Evolutionary conservation across 2,888 invertebrate species (phyloP).

Genomic region (Zygothrica quintamaculata): DNA sequence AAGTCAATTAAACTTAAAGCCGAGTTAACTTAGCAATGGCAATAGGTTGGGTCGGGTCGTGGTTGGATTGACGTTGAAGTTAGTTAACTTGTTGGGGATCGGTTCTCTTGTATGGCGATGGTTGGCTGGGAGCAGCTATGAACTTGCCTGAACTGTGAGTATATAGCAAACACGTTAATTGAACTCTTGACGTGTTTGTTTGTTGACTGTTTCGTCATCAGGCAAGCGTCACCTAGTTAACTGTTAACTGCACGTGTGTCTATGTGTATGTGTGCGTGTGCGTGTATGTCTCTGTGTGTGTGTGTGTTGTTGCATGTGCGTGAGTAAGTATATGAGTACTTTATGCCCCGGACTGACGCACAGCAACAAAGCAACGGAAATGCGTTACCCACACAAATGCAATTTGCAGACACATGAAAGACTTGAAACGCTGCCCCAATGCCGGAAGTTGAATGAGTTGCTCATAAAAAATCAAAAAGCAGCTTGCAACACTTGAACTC

Average conservation of each 20-base stretch:
- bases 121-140: too few relatives aligned
- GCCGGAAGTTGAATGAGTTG: constrained; percentile 49
- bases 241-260: too few relatives aligned
- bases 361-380: constrained; percentile 66
- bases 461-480: constrained; percentile 41
- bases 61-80: too few relatives aligned
- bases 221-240: constrained; percentile 58
- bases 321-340: neutral
- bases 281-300: neutral
- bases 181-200: constrained; percentile 61
- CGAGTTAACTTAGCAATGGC: constrained; percentile 40
- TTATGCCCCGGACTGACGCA: constrained; percentile 18
- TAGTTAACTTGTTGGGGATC: too few relatives aligned
- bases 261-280: constrained; percentile 15
- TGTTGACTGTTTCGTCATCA: constrained; percentile 50
- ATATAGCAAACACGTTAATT: constrained; percentile 56
- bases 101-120: constrained; percentile 26
- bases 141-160: constrained; percentile 58
- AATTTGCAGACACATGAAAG: constrained; percentile 23
- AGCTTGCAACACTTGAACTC: constrained; percentile 40
- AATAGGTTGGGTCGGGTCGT: constrained; percentile 31
- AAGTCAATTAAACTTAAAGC: constrained; percentile 15
- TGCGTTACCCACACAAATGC: constrained; percentile 52
- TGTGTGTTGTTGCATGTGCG: constrained; percentile 10
- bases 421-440: constrained; percentile 1